phyloP scores from a whole-genome alignment of 2,797 vertebrate species.

The Cryptoprocta ferox region DNA sequence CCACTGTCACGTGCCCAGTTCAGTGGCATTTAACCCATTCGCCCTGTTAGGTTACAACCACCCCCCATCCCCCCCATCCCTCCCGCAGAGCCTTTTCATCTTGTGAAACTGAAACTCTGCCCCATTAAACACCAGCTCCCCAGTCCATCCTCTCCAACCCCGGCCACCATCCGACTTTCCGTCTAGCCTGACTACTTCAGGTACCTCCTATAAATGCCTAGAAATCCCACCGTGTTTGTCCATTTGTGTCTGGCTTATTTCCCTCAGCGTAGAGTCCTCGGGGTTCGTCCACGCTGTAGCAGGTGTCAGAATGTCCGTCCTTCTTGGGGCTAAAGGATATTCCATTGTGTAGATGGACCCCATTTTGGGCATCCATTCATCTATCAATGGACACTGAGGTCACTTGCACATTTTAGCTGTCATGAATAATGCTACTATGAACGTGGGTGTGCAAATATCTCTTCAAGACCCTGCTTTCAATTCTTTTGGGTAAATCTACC shows the following conservation, averaged over 20 bases:
- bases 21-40: background rate
- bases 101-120: too few species aligned
- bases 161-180: background rate
- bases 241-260: too few species aligned
- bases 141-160: rapidly evolving
- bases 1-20: rapidly evolving
- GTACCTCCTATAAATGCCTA: rapidly evolving
- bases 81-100: too few species aligned
- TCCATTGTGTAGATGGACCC: rapidly evolving
- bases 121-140: rapidly evolving
- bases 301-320: background rate
- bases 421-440: rapidly evolving
- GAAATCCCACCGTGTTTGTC: rapidly evolving
- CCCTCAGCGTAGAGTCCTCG: rapidly evolving
- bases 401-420: background rate
- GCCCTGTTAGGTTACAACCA: rapidly evolving
- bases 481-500: background rate
- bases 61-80: background rate
- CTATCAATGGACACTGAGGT: background rate
- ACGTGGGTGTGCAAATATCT: background rate
- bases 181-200: too few species aligned
- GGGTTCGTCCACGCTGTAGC: rapidly evolving
- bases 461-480: background rate
- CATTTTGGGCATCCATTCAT: background rate
- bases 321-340: background rate